Base-by-base conservation (phyloP, 2,113 vertebrate genomes). In the Gymnocephalus cernua region DNA sequence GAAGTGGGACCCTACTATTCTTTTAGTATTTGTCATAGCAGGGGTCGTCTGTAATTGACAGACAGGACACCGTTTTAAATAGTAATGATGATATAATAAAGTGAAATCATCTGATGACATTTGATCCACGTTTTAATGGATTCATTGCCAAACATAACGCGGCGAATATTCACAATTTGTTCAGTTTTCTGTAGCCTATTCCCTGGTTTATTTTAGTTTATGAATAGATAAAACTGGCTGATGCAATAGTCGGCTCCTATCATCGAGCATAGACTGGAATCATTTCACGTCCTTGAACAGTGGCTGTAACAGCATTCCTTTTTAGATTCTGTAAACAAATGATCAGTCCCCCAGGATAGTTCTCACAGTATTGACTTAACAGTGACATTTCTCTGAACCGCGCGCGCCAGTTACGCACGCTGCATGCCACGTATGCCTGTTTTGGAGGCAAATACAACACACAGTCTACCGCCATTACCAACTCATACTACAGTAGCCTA, bases 401-500 rank as follows among this genome's bases (percentile, higher is more conserved):
- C 21, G 19, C n/a, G n/a, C 29, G 3, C 38, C 18, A 23, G 3
- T 11, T 15, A 29, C n/a, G 16, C 27, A 11, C 61, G 29, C 1
- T 38, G 53, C 41, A 14, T 93, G 91, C 91, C 93, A 93, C 93
- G 90, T 93, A 92, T 78, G 74, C 85, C 65, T 61, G 32, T 8
- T 47, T 23, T 53, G 61, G 21, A 72, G 15, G 51, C 61, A 81
- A 82, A 79, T 69, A 50, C 47, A 82, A 6, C 58, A 65, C 18
- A 7, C 62, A 4, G 0, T 25, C 27, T 23, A 1, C 5, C 9
- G 6, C 2, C 15, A 1, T 14, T 15, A 1, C 2, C 3, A 29
- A 11, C 25, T 6, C 12, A 25, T 1, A 18, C 12, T 8, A n/a
- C 19, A 50, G 12, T 4, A n/a, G n/a, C n/a, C n/a, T n/a, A 2